Evolutionary conservation across 2,797 vertebrate genomes (phyloP), one percentile per base, ranked within the genome.

Genomic region (Micrastur ruficollis): DNA sequence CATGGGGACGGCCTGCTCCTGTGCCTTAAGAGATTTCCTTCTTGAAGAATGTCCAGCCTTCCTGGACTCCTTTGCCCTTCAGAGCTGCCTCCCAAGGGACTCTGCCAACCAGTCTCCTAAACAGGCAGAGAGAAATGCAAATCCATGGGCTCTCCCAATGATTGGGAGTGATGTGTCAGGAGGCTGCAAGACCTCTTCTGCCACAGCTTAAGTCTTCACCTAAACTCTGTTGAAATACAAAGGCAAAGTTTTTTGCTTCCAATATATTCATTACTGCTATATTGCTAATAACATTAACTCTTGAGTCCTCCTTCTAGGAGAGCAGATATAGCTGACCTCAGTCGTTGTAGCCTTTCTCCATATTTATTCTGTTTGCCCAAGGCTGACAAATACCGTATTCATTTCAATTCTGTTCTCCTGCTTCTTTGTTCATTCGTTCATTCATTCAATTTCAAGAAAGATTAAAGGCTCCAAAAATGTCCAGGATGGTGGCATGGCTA

Each of bases 401-500:
- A 29, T 81, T 81, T 74, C 22, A 68, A 0, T 42, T 62, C 23
- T 66, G 15, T 50, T 72, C 38, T 53, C 5, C 7, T 44, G 44
- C 44, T 61, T 25, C 20, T 50, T 81, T 12, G 34, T 63, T 79
- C 42, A 32, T 42, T 74, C 38, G 50, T 10, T 83, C 18, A 22
- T 56, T 61, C 49, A 44, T 66, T 71, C 62, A n/a, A 63, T 71
- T 88, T 73, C 88, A 96, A 90, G 78, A 82, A 88, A 86, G n/a
- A 71, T 91, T 62, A 72, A 71, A 76, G 80, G 86, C 22, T 83
- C 76, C 50, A 82, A 75, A 79, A 89, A 67, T 7, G 5, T 81
- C 52, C 95, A 79, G 62, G 47, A 84, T 52, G 90, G 95, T 47
- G 78, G 71, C 81, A 74, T 96, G 53, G 81, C 93, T n/a, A 44